Base-by-base conservation (phyloP, 2,888 invertebrate genomes). In the Heliconius ismenius region DNA sequence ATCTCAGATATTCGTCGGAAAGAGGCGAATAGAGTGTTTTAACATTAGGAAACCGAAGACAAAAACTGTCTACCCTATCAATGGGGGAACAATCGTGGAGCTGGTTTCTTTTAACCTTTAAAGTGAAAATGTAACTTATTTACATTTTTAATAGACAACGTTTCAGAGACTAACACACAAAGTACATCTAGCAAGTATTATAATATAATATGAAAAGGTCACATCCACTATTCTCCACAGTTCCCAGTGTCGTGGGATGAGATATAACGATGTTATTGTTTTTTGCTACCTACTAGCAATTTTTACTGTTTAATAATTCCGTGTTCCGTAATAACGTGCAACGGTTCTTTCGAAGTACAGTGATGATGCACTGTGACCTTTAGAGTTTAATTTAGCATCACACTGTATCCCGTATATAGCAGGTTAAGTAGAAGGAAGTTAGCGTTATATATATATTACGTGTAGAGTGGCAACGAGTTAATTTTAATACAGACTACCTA, bases 231-330 rank as follows among this genome's bases (percentile, higher is more conserved):
- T 79, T 79, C 77, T 82, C 79, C 72, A 76, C 75, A 77, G 80
- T 80, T 81, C 80, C 78, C 79, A 81, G 76, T 73, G 67, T 63
- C 84, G 83, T 84, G 84, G 82, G 85, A 85, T 73, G 72, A 69
- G 60, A 65, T 64, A 77, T 78, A 81, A 76, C 74, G 78, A 77
- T 68, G 81, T 78, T 70, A 84, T 85, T 83, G 84, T 83, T 81
- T 81, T 81, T 81, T 78, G 58, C 18, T 75, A 74, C 32, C 32
- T 32, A 7, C 68, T 64, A 76, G 76, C 60, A 63, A 76, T 78
- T 79, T 76, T 79, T 72, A 62, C 77, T 60, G 77, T 77, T 76
- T 76, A 80, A 63, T 28, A 77, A 79, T 75, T 79, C 76, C 77
- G 74, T 76, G 74, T 79, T 76, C 79, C 76, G 78, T 75, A 76